phyloP scores from a whole-genome alignment of 2,113 vertebrate genomes.

The Sardina pilchardus region DNA sequence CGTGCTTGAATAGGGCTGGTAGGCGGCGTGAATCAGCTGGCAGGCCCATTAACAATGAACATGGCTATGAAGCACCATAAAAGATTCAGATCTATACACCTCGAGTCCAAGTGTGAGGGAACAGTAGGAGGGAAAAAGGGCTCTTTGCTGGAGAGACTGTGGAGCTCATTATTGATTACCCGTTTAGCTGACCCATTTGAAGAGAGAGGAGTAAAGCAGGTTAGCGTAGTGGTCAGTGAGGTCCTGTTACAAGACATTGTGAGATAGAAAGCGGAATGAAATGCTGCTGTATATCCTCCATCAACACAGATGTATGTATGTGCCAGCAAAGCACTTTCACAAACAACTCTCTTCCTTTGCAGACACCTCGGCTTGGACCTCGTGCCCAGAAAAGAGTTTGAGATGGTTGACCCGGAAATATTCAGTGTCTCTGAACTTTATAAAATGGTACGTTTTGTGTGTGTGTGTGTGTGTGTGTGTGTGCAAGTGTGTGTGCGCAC shows the following conservation, averaged over 20 bases:
- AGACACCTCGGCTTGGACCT: constrained; percentile 95
- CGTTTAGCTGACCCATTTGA: no score
- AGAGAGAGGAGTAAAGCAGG: not conserved
- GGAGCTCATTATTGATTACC: not conserved
- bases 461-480: constrained; percentile 25
- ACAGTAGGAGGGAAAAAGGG: not conserved
- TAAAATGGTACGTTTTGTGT: constrained; percentile 86
- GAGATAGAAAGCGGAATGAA: not conserved
- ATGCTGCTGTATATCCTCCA: not conserved
- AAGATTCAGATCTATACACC: not conserved
- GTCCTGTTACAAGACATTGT: not conserved
- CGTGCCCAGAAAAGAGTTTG: constrained; percentile 96
- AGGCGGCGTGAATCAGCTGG: constrained; percentile 1
- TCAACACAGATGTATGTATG: not conserved
- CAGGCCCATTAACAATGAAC: not conserved
- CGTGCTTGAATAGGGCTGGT: not conserved
- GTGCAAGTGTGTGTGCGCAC: constrained; percentile 43
- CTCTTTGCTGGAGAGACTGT: not conserved
- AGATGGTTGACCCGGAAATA: constrained; percentile 95
- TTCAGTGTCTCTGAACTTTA: constrained; percentile 97
- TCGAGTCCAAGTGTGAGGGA: not conserved
- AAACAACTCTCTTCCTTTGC: not conserved
- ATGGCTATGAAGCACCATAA: not conserved
- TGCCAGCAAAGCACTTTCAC: not conserved
- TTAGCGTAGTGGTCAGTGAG: not conserved